phyloP scores from a whole-genome alignment of 2,888 invertebrate species.

The Pharmacophagus antenor region DNA sequence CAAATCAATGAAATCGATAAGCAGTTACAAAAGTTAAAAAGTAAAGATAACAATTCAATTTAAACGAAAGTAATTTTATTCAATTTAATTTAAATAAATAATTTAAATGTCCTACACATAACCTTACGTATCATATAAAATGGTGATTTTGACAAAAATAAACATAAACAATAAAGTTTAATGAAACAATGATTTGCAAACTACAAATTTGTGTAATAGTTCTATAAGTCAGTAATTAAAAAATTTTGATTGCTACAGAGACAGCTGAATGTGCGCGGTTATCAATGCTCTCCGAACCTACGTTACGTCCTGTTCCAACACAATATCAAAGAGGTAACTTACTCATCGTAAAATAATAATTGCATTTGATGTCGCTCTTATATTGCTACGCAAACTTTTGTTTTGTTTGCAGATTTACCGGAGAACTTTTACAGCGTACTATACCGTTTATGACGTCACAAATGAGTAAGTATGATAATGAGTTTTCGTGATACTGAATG shows the following conservation, averaged over 20 bases:
- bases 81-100: too few species aligned
- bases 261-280: slow-evolving; percentile 92
- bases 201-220: too few species aligned
- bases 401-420: slow-evolving; percentile 87
- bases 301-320: slow-evolving; percentile 93
- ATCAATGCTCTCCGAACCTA: slow-evolving; percentile 91
- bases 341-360: slow-evolving; percentile 34
- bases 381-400: neutral
- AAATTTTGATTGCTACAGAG: slow-evolving; percentile 79
- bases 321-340: slow-evolving; percentile 89
- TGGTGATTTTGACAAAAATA: too few species aligned
- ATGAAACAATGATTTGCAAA: too few species aligned
- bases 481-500: too few species aligned
- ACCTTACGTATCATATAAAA: too few species aligned
- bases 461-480: slow-evolving; percentile 96
- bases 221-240: neutral
- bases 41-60: too few species aligned
- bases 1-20: too few species aligned
- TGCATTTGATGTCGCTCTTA: neutral
- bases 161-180: too few species aligned
- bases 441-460: slow-evolving; percentile 94
- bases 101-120: too few species aligned
- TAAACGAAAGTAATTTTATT: too few species aligned
- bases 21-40: too few species aligned
- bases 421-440: slow-evolving; percentile 92